Base-by-base conservation (phyloP, 2,888 invertebrate genomes). In the Hemistola chrysoprasaria region DNA sequence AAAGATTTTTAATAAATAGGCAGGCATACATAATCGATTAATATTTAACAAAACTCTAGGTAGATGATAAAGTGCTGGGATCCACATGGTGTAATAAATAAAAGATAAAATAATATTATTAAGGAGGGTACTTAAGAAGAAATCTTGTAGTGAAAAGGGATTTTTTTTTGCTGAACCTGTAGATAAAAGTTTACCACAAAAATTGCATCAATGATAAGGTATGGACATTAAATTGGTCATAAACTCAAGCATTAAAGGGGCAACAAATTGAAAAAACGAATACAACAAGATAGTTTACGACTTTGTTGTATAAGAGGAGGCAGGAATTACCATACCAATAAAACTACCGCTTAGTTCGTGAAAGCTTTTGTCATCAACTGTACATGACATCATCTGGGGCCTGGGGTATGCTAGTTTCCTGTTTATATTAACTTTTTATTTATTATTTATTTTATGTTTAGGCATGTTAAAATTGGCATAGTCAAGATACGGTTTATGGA, bases 361-460 rank as follows among this genome's bases (percentile, higher is more conserved):
- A 26, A 20, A 26, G 31, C 24, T 64, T 71, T 59, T 71, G 61
- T 58, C 26, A 7, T 28, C 53, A 71, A 64, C 22, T 58, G 60
- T 78, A 76, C 72, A 69, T 79, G 78, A 78, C 78, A 76, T 79
- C 79, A 79, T 72, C 66, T 69, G 65, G 70, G 68, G 66, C 75
- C 64, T 63, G 70, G 71, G 66, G 65, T 63, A 78, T 75, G 70
- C 77, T 72, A 75, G 78, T 78, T 78, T 78, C 68, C 67, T 73
- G 70, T 73, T 75, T 69, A 68, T 70, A 66, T 65, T 39, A 49
- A 47, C 64, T 68, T 74, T 70, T 69, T 71, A 74, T 66, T 64
- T 64, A 48, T 65, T 68, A 61, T 71, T 70, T 65, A 66, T 70
- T 66, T 62, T 61, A 65, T 63, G 60, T 65, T 68, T 63, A 65